Base-by-base conservation (phyloP, 2,113 vertebrate species). In the Falcunculus frontatus region DNA sequence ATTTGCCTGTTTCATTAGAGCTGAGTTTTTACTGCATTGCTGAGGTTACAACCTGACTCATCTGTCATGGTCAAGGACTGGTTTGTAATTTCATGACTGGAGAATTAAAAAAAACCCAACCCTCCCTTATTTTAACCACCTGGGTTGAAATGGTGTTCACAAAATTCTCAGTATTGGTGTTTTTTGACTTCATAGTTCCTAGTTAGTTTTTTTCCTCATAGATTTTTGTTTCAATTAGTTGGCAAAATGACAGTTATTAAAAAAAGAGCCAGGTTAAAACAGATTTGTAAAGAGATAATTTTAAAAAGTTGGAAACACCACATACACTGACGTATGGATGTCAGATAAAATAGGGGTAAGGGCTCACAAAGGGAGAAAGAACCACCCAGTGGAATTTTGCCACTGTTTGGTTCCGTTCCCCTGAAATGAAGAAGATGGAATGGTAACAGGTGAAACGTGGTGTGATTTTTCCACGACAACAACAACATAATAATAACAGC, bases 1-100 rank as follows among this genome's bases (percentile, higher is more conserved):
- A 96, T 97, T 97, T 96, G 94, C 89, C 93, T 81, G 81, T 96
- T 97, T 97, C 96, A 97, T 96, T 93, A 96, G 93, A 92, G 92
- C 92, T 55, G 72, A 60, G 75, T 83, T 96, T 93, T 95, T 81
- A 88, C 91, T 85, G 90, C 90, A 84, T 84, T 87, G 89, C 94
- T 87, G 94, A 96, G 92, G 95, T 92, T 95, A 88, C 89, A 86
- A 76, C 60, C 89, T 73, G 91, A 78, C 93, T 97, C 91, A 96
- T 96, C 88, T 80, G 87, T 96, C 96, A 95, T 23, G 88, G 90
- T 69, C 88, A 87, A 87, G 74, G 88, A 21, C 93, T 70, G 84
- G 90, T 90, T 94, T 96, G 85, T 77, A 96, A 96, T 94, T 97
- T 97, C 93, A 91, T 88, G 85, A 94, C 77, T 21, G 63, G 37